Conservation (phyloP, 2,888 invertebrate genomes). For the Colletes collaris region DNA sequence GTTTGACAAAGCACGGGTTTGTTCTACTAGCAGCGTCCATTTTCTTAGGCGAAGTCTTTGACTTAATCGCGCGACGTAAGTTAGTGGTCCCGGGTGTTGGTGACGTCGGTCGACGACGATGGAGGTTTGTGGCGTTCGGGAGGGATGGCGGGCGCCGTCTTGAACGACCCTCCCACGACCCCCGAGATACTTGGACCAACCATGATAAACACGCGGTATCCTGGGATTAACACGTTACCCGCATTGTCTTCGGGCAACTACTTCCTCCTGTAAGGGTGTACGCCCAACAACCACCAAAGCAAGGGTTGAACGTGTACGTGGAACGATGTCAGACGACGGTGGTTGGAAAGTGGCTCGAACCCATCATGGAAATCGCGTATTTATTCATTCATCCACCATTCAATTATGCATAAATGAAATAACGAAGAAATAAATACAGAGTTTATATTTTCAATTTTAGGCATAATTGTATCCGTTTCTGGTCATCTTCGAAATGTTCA, state of each 20-base stretch:
- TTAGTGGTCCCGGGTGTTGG: slow-evolving; percentile 58
- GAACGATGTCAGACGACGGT: not conserved
- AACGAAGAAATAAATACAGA: no score
- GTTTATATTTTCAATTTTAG: no score
- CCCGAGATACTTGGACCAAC: slow-evolving; percentile 56
- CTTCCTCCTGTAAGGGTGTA: slow-evolving; percentile 2
- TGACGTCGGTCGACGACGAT: slow-evolving; percentile 52
- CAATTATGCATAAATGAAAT: no score
- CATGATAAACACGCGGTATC: slow-evolving; percentile 69
- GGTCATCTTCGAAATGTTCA: no score
- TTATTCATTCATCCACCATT: no score
- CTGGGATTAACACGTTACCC: slow-evolving; percentile 70
- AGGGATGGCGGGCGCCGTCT: slow-evolving; percentile 12
- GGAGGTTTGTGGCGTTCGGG: slow-evolving; percentile 38
- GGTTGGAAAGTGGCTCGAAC: not conserved
- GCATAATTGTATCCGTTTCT: no score
- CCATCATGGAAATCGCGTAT: slow-evolving; percentile 1
- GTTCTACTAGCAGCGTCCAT: not conserved
- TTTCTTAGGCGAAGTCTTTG: slow-evolving; percentile 41
- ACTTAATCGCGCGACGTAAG: slow-evolving; percentile 65
- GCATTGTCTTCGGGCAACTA: slow-evolving; percentile 62
- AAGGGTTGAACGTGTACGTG: not conserved
- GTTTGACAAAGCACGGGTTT: not conserved
- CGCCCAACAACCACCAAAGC: not conserved
- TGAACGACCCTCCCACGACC: slow-evolving; percentile 44